phyloP scores from a whole-genome alignment of 1,140 invertebrate species.

The Drosophila ananassae region DNA sequence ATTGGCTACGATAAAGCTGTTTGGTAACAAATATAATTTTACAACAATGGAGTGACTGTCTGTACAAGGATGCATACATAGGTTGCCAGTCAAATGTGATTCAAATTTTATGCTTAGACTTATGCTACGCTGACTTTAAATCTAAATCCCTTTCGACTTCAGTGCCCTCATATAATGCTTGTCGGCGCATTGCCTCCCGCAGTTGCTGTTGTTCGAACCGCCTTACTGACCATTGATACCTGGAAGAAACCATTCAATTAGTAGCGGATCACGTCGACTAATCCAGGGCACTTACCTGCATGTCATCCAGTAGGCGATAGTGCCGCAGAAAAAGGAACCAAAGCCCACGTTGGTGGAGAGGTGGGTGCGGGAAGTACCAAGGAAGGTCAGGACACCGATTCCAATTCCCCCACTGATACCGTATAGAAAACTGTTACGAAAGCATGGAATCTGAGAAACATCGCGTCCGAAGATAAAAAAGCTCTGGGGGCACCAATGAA shows the following conservation, averaged over 20 bases:
- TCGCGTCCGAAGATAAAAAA: constrained; percentile 85
- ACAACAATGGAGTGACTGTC: constrained; percentile 11
- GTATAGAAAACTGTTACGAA: constrained; percentile 86
- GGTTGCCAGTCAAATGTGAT: not conserved
- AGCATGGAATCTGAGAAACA: constrained; percentile 87
- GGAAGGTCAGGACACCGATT: constrained; percentile 85
- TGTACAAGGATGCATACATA: constrained; percentile 9
- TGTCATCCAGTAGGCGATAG: constrained; percentile 85
- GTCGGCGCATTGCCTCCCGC: constrained; percentile 78
- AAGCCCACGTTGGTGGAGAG: constrained; percentile 85
- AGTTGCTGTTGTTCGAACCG: constrained; percentile 84
- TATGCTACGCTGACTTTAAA: constrained; percentile 71
- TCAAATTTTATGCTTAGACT: not conserved
- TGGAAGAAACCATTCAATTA: constrained; percentile 22
- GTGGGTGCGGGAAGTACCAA: constrained; percentile 86
- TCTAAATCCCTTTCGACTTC: constrained; percentile 67
- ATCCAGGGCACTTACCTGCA: constrained; percentile 79
- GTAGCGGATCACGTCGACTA: not conserved
- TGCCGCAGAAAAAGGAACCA: constrained; percentile 85
- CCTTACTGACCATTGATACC: constrained; percentile 84
- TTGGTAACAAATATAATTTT: constrained; percentile 24
- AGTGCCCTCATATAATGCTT: constrained; percentile 83
- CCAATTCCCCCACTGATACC: constrained; percentile 86
- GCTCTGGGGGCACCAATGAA: constrained; percentile 36
- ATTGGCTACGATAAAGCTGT: constrained; percentile 26